Evolutionary conservation across 2,113 vertebrate genomes (phyloP), one percentile per base, ranked within the genome.

Genomic region (Pelodiscus sinensis): DNA sequence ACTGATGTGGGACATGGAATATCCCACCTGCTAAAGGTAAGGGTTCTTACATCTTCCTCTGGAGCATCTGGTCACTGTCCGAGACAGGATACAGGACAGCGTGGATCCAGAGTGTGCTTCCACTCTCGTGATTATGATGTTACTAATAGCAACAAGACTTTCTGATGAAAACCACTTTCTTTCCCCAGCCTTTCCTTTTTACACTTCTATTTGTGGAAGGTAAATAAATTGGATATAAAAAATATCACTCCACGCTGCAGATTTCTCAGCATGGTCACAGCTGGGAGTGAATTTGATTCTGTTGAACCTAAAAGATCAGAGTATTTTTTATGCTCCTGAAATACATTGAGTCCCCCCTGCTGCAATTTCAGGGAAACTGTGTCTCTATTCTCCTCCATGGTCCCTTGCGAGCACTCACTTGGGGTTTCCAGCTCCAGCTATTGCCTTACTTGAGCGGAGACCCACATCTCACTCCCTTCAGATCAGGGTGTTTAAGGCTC

Each of bases 81-180:
- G 80, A 85, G 77, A n/a, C 58, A 83, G 50, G n/a, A 58, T 24
- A 24, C 80, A 85, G 84, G 82, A 92, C 84, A 80, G 94, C 54
- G 92, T 35, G 68, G n/a, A 35, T 8, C 16, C 35, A 4, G 4
- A 9, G 65, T 10, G 8, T 21, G 65, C 3, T 3, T 44, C 90
- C 31, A 93, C 38, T 54, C 84, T 81, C 54, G 25, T 58, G 77
- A 96, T 92, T 94, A 90, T 71, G 31, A n/a, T 83, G 79, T 90
- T 79, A 79, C 84, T 86, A 83, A 89, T 88, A 84, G 87, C 87
- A 96, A 94, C 92, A 94, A 90, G 93, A 89, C 71, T 94, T 96
- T 94, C 57, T 50, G 95, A 96, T 83, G 80, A 94, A 96, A 97
- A 97, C 31, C 95, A 96, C 96, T 94, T 57, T 79, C 89, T 96